Conservation (phyloP, 2,113 vertebrate species). For the Collichthys lucidus region DNA sequence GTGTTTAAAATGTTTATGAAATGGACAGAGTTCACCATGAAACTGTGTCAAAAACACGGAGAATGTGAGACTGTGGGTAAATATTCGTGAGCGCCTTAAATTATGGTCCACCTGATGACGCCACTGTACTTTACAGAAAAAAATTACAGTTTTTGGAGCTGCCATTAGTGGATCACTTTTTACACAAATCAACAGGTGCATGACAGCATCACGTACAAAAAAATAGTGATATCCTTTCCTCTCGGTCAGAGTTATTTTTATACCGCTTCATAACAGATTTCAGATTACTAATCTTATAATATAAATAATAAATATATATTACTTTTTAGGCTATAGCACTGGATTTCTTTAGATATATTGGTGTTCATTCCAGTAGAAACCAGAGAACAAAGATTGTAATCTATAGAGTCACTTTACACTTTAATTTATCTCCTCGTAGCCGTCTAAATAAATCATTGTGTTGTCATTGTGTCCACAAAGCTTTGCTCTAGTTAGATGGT, state of each 20-base stretch:
- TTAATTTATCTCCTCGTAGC: neutral
- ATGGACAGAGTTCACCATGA: neutral
- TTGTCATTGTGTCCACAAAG: neutral
- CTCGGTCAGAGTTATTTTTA: neutral
- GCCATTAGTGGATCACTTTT: neutral
- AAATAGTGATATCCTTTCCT: neutral
- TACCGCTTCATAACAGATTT: neutral
- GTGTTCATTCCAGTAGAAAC: constrained; percentile 5
- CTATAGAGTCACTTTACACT: constrained; percentile 18
- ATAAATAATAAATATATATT: too few species aligned
- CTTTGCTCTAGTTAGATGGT: neutral
- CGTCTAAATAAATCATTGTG: constrained; percentile 44
- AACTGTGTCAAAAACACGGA: neutral
- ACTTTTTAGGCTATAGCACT: neutral
- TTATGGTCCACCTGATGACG: constrained; percentile 16
- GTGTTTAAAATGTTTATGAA: constrained; percentile 35
- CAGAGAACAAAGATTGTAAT: constrained; percentile 15
- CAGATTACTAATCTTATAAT: neutral
- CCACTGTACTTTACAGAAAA: neutral
- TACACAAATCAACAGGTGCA: neutral
- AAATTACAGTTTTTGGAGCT: constrained; percentile 6
- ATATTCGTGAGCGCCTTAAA: neutral
- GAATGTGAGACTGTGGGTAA: neutral
- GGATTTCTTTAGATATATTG: neutral
- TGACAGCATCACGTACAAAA: neutral